These are phyloP conservation scores for Eugnorisma glareosa DNA, from an alignment of 2,888 invertebrate genomes.

Conservation along the genomic window DNA sequence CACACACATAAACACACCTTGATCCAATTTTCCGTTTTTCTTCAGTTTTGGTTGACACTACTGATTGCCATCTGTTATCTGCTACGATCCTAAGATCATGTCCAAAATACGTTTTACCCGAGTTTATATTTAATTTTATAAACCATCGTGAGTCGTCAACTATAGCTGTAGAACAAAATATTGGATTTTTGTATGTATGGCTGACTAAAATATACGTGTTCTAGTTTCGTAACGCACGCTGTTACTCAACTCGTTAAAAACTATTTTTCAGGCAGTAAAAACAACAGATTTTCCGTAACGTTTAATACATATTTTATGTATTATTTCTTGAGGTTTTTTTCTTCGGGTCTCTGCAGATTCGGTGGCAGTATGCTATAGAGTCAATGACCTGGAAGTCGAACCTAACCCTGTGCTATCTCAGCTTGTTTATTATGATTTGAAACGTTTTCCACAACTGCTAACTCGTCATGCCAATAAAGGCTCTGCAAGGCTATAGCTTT, in stretches of 20 bases:
- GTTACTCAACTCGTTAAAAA: conserved; percentile 39
- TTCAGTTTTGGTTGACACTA: background rate
- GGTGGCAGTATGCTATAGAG: background rate
- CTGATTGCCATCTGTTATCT: background rate
- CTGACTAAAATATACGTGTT: conserved; percentile 49
- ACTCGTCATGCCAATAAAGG: background rate
- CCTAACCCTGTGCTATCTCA: background rate
- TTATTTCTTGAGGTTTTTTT: background rate
- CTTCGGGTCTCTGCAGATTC: background rate
- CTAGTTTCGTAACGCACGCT: conserved; percentile 49
- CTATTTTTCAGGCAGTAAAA: conserved; percentile 8
- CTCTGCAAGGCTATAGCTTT: background rate
- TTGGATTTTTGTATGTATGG: conserved; percentile 17
- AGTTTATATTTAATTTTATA: background rate
- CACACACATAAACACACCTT: background rate
- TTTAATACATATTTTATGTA: background rate
- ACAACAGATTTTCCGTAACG: background rate
- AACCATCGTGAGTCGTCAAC: background rate
- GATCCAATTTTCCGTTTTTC: background rate
- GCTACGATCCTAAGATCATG: background rate
- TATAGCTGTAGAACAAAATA: conserved; percentile 34
- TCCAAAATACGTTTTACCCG: background rate
- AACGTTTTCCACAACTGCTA: background rate
- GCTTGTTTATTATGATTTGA: background rate
- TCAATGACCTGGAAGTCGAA: background rate